These are phyloP conservation scores for Micropterix aruncella DNA, from an alignment of 2,888 invertebrate species.

Conservation along the genomic window DNA sequence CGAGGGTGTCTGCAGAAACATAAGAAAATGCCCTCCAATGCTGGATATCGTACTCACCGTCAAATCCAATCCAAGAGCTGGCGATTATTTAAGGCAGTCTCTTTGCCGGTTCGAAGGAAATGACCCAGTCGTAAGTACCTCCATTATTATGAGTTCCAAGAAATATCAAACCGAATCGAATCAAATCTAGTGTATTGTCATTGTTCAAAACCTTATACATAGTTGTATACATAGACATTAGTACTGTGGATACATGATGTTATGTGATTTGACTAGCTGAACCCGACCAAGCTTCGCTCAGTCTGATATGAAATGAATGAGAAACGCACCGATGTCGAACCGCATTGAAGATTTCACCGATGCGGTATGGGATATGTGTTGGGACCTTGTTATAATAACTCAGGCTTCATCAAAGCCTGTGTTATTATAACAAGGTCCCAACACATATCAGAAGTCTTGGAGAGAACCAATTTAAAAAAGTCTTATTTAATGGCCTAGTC, in stretches of 20 bases:
- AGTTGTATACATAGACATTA: constrained; percentile 20
- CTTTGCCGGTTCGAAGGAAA: constrained; percentile 54
- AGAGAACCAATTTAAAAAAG: too few relatives aligned
- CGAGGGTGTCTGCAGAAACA: constrained; percentile 36
- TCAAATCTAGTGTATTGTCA: neutral
- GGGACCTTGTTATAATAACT: too few relatives aligned
- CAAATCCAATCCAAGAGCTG: constrained; percentile 26
- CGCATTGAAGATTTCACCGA: too few relatives aligned
- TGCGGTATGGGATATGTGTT: too few relatives aligned
- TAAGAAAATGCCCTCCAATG: constrained; percentile 36
- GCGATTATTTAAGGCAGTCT: constrained; percentile 41
- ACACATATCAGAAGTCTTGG: too few relatives aligned
- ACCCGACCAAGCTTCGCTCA: too few relatives aligned
- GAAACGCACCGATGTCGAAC: too few relatives aligned
- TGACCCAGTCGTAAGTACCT: constrained; percentile 42
- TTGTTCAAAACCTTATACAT: neutral
- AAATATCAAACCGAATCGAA: neutral
- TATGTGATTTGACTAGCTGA: too few relatives aligned
- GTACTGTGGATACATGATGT: constrained; percentile 18
- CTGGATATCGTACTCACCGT: constrained; percentile 27
- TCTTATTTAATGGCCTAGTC: too few relatives aligned
- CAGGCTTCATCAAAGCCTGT: too few relatives aligned
- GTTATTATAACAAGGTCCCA: too few relatives aligned
- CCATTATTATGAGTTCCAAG: neutral
- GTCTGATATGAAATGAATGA: too few relatives aligned